phyloP scores from a whole-genome alignment of 2,888 invertebrate genomes.

The Spodoptera littoralis region DNA sequence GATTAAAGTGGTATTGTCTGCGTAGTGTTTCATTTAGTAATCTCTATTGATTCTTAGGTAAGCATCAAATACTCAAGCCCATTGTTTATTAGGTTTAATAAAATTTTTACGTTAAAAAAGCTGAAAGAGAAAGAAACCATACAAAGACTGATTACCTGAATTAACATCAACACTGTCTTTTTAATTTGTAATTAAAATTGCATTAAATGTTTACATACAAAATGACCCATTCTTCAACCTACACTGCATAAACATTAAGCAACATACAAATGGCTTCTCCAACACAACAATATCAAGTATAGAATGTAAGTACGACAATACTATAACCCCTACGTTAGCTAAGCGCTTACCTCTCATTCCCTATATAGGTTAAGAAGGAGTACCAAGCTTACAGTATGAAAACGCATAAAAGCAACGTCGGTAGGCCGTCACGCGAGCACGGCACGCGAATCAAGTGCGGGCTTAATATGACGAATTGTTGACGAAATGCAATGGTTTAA shows the following conservation, averaged over 20 bases:
- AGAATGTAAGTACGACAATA: slow-evolving; percentile 48
- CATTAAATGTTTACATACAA: no score
- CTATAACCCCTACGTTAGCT: slow-evolving; percentile 61
- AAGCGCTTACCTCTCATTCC: slow-evolving; percentile 62
- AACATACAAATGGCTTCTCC: slow-evolving; percentile 42
- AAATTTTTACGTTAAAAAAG: no score
- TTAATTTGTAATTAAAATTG: no score
- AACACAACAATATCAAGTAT: slow-evolving; percentile 26
- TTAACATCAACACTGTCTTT: no score
- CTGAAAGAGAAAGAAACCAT: no score
- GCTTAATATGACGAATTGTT: slow-evolving; percentile 58
- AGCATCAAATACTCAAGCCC: no score
- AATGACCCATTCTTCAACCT: not conserved
- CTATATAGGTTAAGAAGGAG: slow-evolving; percentile 78
- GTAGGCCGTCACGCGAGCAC: slow-evolving; percentile 76
- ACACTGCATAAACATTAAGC: slow-evolving; percentile 19
- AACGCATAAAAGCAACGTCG: slow-evolving; percentile 79
- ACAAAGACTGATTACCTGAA: no score
- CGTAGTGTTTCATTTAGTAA: no score
- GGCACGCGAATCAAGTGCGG: slow-evolving; percentile 72
- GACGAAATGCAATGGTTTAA: no score
- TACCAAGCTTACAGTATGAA: slow-evolving; percentile 70
- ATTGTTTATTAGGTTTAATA: no score
- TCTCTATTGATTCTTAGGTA: no score
- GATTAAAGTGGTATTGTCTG: no score